phyloP scores from a whole-genome alignment of 2,888 invertebrate genomes.

The Therioaphis trifolii region DNA sequence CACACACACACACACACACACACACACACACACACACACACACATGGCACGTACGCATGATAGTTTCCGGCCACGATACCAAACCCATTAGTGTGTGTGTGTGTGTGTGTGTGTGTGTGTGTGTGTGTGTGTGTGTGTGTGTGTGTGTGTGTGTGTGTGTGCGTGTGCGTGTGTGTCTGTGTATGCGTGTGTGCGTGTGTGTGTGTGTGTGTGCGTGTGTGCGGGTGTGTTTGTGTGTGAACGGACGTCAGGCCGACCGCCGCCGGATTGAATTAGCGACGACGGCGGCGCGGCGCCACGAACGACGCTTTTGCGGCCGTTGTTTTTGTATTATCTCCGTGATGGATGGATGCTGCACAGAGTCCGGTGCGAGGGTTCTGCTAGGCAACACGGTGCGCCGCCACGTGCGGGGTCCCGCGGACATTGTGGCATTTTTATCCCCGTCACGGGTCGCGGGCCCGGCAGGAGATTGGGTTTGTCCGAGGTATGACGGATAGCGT shows the following conservation, averaged over 20 bases:
- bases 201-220: no score
- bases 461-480: neutral
- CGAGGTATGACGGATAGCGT: slow-evolving; percentile 57
- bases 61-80: slow-evolving; percentile 6
- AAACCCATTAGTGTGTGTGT: slow-evolving; percentile 16
- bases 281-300: neutral
- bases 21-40: no score
- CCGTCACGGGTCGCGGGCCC: no score
- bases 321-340: slow-evolving; percentile 59
- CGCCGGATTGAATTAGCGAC: slow-evolving; percentile 59
- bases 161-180: no score
- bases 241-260: slow-evolving; percentile 7
- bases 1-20: no score
- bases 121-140: no score
- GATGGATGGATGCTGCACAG: slow-evolving; percentile 46
- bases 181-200: no score
- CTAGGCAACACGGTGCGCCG: slow-evolving; percentile 16
- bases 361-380: neutral
- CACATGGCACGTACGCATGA: neutral
- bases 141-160: no score
- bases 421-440: slow-evolving; percentile 52
- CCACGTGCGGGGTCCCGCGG: neutral
- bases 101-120: neutral
- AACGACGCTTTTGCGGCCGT: slow-evolving; percentile 33
- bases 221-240: no score